phyloP scores from a whole-genome alignment of 1,140 invertebrate genomes.

The Drosophila sturtevanti region DNA sequence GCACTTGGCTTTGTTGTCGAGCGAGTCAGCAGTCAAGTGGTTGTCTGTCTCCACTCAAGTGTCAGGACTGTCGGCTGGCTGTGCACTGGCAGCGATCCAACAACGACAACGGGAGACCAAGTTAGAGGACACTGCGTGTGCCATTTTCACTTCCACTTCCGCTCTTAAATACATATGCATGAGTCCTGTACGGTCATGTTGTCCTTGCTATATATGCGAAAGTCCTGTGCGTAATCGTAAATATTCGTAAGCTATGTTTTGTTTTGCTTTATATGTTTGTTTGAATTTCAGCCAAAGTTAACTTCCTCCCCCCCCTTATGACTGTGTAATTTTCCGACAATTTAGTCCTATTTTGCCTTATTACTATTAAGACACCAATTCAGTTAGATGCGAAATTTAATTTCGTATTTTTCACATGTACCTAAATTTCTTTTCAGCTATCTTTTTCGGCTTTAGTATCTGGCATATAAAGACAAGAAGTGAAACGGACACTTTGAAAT shows the following conservation, averaged over 20 bases:
- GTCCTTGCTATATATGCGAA: background rate
- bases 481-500: background rate
- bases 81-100: constrained; percentile 49
- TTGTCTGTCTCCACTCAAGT: constrained; percentile 76
- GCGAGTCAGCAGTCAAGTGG: constrained; percentile 72
- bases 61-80: constrained; percentile 57
- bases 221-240: constrained; percentile 51
- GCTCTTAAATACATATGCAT: constrained; percentile 39
- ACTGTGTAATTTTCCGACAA: constrained; percentile 52
- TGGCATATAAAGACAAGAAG: background rate
- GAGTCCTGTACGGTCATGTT: constrained; percentile 9
- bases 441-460: background rate
- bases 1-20: constrained; percentile 40
- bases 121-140: constrained; percentile 58
- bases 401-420: background rate
- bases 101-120: constrained; percentile 37
- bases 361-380: background rate
- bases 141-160: constrained; percentile 62
- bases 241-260: constrained; percentile 52
- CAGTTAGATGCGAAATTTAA: background rate
- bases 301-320: constrained; percentile 10
- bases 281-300: background rate
- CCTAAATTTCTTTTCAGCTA: background rate
- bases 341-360: constrained; percentile 21
- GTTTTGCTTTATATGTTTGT: constrained; percentile 35